Conservation (phyloP, 2,888 invertebrate genomes). For the Heliconius sara region DNA sequence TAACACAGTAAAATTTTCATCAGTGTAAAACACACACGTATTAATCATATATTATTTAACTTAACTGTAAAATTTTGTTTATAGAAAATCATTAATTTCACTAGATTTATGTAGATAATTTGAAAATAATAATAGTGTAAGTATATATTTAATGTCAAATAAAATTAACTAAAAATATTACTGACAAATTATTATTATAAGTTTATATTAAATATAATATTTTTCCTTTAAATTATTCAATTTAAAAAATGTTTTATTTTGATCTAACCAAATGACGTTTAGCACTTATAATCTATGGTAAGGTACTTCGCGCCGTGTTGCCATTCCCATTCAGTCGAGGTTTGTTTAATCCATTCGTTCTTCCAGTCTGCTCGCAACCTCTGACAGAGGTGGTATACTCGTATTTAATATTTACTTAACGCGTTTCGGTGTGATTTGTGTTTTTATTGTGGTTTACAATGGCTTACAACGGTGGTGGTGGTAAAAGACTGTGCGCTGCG, state of each 20-base stretch:
- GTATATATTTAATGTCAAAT: not conserved
- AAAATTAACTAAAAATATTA: not conserved
- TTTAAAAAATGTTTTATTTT: not conserved
- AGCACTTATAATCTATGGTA: slow-evolving; percentile 41
- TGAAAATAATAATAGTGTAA: too few relatives aligned
- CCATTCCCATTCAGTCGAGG: slow-evolving; percentile 50
- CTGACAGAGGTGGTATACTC: slow-evolving; percentile 60
- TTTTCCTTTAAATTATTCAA: not conserved
- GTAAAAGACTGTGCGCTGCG: slow-evolving; percentile 82
- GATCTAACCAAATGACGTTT: slow-evolving; percentile 6
- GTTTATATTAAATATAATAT: not conserved
- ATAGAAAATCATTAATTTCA: too few relatives aligned
- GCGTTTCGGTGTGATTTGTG: slow-evolving; percentile 82
- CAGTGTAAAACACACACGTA: not conserved
- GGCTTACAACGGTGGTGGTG: slow-evolving; percentile 89
- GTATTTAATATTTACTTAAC: slow-evolving; percentile 62
- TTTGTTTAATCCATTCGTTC: slow-evolving; percentile 60
- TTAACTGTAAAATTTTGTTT: not conserved
- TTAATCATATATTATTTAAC: not conserved
- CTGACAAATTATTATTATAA: not conserved
- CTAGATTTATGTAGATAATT: too few relatives aligned
- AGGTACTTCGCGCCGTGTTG: slow-evolving; percentile 48
- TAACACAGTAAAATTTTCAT: not conserved
- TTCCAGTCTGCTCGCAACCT: slow-evolving; percentile 75
- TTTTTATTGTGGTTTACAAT: slow-evolving; percentile 86